These are phyloP conservation scores for Lysandra bellargus DNA, from an alignment of 2,888 invertebrate species.

Conservation along the genomic window DNA sequence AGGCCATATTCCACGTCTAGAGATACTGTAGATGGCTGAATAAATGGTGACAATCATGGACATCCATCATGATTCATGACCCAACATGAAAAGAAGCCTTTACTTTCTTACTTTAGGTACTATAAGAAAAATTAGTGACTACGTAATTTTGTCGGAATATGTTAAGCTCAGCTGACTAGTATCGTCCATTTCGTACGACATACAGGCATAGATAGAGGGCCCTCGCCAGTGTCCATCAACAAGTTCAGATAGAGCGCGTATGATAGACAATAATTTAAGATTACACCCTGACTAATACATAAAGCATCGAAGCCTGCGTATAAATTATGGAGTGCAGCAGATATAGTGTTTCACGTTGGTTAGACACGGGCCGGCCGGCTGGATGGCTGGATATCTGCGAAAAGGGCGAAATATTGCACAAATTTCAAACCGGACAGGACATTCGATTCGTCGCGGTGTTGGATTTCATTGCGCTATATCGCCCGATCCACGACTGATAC, in stretches of 20 bases:
- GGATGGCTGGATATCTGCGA: conserved; percentile 69
- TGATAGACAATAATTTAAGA: conserved; percentile 56
- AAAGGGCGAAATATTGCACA: conserved; percentile 80
- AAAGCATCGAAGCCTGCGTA: conserved; percentile 57
- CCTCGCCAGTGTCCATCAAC: conserved; percentile 16
- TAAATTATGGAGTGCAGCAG: conserved; percentile 73
- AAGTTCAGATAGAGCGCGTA: conserved; percentile 32
- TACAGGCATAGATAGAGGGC: background rate
- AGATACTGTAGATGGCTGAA: too few relatives aligned
- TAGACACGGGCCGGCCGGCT: conserved; percentile 58
- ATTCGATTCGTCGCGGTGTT: conserved; percentile 78
- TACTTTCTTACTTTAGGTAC: too few relatives aligned
- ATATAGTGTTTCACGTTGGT: conserved; percentile 80
- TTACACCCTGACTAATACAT: conserved; percentile 62
- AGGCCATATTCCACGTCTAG: too few relatives aligned
- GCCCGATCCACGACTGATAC: conserved; percentile 52
- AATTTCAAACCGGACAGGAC: conserved; percentile 78
- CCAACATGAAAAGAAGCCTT: too few relatives aligned
- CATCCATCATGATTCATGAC: too few relatives aligned
- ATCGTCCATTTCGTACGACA: too few relatives aligned
- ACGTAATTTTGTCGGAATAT: too few relatives aligned
- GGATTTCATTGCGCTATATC: conserved; percentile 77
- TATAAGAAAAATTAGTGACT: too few relatives aligned
- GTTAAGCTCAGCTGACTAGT: too few relatives aligned
- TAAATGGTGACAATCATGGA: too few relatives aligned